Conservation (phyloP, 92 coral and sea anemone species). For the Umimayanthus kanabou region DNA sequence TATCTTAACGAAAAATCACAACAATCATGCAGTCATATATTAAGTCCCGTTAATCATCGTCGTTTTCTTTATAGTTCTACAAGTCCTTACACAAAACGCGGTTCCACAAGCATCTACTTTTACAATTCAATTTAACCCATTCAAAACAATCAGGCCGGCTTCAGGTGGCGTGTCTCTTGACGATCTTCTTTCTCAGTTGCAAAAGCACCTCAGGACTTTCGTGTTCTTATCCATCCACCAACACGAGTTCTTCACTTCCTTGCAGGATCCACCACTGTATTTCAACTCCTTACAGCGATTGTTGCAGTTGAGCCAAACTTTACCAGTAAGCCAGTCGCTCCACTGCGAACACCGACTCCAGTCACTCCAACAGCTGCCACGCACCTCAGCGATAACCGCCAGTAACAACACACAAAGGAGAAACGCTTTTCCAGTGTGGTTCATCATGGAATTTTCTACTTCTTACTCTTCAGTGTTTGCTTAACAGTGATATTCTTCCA, state of each 20-base stretch:
- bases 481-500: background rate
- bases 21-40: no score
- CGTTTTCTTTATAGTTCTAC: background rate
- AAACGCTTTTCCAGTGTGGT: no score
- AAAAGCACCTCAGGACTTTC: background rate
- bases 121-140: background rate
- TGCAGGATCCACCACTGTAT: background rate
- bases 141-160: background rate
- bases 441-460: no score
- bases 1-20: background rate
- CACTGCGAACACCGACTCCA: constrained; percentile 18
- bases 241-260: background rate
- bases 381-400: background rate
- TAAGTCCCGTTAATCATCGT: background rate
- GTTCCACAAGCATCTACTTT: background rate
- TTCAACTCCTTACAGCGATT: background rate
- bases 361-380: background rate
- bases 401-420: no score
- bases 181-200: background rate
- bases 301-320: background rate
- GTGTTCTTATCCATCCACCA: background rate
- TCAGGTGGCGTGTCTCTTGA: background rate
- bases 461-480: background rate
- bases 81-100: background rate
- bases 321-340: background rate